Evolutionary conservation across 1,140 invertebrate genomes (phyloP).

Genomic region (Aphaenogaster floridana): DNA sequence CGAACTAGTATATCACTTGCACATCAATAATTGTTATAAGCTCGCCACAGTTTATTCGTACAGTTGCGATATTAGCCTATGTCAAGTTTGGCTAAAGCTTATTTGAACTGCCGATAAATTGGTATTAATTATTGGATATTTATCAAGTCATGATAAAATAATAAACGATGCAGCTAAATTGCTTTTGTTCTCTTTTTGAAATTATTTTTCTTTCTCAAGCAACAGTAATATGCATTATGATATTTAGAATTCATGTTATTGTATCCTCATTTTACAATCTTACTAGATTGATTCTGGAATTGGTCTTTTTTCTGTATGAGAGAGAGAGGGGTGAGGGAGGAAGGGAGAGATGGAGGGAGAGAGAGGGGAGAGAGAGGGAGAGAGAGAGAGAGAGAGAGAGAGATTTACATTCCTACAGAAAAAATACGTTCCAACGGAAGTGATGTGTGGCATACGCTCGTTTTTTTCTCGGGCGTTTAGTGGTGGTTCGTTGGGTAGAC

Average conservation of each 20-base stretch:
- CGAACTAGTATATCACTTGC: not conserved
- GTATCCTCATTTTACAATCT: not conserved
- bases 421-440: not conserved
- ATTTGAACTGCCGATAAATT: not conserved
- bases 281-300: not conserved
- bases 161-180: not conserved
- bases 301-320: not conserved
- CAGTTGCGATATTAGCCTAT: not conserved
- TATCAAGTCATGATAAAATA: not conserved
- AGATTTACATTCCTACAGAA: not conserved
- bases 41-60: not conserved
- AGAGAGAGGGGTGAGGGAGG: no score
- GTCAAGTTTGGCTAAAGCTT: conserved; percentile 11
- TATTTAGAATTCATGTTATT: not conserved
- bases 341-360: no score
- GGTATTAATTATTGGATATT: not conserved
- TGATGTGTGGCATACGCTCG: not conserved
- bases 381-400: no score
- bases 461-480: not conserved
- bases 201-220: not conserved
- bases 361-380: no score
- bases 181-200: not conserved
- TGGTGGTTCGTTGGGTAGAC: conserved; percentile 3
- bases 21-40: conserved; percentile 8
- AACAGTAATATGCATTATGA: no score